These are phyloP conservation scores for Tympanoctomys barrerae DNA, from an alignment of 2,797 vertebrate species.

Conservation along the genomic window DNA sequence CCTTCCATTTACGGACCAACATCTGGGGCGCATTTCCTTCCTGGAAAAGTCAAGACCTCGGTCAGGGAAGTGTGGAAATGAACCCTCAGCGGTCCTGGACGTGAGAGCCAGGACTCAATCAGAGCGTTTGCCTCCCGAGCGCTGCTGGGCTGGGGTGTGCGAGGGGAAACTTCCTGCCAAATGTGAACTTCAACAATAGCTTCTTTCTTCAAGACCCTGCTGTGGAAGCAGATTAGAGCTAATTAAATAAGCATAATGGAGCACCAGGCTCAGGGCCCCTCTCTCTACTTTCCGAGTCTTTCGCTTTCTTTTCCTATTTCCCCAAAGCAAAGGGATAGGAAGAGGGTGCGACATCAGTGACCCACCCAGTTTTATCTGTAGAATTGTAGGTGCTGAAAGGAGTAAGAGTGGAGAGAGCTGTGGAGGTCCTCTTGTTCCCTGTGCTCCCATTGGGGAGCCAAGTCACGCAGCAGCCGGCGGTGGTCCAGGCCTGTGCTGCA, in stretches of 20 bases:
- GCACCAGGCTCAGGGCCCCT: constrained; percentile 31
- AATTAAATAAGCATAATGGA: constrained; percentile 75
- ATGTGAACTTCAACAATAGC: constrained; percentile 76
- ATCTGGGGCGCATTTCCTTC: constrained; percentile 77
- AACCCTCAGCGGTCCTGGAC: background rate
- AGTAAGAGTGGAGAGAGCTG: background rate
- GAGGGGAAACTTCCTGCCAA: constrained; percentile 69
- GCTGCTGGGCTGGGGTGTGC: background rate
- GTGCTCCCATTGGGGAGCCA: constrained; percentile 3
- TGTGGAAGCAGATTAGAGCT: constrained; percentile 69
- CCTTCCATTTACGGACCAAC: constrained; percentile 64
- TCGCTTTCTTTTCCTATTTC: background rate
- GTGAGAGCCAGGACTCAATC: constrained; percentile 62
- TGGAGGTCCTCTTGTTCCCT: background rate
- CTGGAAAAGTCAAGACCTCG: constrained; percentile 71
- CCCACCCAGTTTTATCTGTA: background rate
- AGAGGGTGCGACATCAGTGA: background rate
- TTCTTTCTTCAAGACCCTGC: constrained; percentile 72
- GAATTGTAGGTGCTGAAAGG: background rate
- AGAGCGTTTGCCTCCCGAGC: constrained; percentile 69
- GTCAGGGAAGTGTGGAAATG: constrained; percentile 73
- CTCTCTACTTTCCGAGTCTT: background rate
- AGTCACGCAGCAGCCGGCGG: background rate
- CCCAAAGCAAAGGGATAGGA: background rate
- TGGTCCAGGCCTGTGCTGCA: background rate